Evolutionary conservation across 1,140 invertebrate species (phyloP).

Genomic region (Drosophila littoralis): DNA sequence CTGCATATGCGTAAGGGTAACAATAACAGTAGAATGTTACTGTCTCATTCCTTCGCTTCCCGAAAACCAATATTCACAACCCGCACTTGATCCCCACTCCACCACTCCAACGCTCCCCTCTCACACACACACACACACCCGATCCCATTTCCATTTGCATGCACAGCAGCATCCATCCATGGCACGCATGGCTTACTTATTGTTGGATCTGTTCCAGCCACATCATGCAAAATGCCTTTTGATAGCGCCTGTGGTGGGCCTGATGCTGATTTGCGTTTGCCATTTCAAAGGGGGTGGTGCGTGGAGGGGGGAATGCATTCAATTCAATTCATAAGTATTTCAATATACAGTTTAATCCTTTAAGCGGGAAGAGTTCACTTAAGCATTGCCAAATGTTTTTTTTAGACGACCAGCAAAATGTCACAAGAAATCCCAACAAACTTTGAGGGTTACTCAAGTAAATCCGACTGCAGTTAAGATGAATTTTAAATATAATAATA

Average conservation of each 20-base stretch:
- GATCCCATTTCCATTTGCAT: not conserved
- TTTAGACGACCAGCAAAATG: too few species aligned
- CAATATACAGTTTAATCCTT: too few species aligned
- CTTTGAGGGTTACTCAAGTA: too few species aligned
- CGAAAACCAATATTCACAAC: not conserved
- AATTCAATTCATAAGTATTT: too few species aligned
- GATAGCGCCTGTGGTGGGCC: not conserved
- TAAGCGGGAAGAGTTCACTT: too few species aligned
- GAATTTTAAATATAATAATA: too few species aligned
- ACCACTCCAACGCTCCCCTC: not conserved
- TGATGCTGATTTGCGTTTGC: too few species aligned
- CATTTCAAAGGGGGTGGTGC: not conserved
- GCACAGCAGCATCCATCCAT: slow-evolving; percentile 8
- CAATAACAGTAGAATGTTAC: slow-evolving; percentile 31
- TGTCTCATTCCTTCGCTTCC: slow-evolving; percentile 17
- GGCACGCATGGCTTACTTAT: slow-evolving; percentile 18
- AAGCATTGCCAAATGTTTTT: too few species aligned
- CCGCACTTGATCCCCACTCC: not conserved
- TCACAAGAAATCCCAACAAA: too few species aligned
- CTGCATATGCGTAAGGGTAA: slow-evolving; percentile 31
- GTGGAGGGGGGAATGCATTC: too few species aligned
- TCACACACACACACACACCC: not conserved
- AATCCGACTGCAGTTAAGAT: too few species aligned
- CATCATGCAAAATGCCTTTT: slow-evolving; percentile 22
- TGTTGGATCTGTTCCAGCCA: not conserved